Base-by-base conservation (phyloP, 1,140 invertebrate genomes). In the Adoxophyes honmai region DNA sequence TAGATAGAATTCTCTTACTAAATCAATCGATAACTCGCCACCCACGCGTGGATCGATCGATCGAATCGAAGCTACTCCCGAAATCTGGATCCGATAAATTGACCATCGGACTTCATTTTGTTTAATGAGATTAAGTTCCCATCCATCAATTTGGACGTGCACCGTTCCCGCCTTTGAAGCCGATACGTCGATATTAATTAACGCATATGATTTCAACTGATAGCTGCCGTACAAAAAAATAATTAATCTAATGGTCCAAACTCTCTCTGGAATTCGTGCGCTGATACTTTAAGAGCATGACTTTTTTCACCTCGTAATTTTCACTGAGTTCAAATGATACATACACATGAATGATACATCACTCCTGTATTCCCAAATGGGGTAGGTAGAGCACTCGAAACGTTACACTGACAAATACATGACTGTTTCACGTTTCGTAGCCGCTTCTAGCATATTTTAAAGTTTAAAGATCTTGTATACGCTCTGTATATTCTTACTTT, bases 1-100 rank as follows among this genome's bases (percentile, higher is more conserved):
- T 77, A 81, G 81, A 81, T 78, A 70, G 57, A 54, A 59, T 37
- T 56, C 58, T 59, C 56, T 66, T 70, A 70, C 71, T 70, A 38
- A 72, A 66, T 66, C 65, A 68, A 59, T 63, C 60, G 69, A 76
- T 71, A 70, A 61, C 60, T 33, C 8, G 21, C 60, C 60, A 62
- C 60, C 55, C 55, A 58, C 52, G 37, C 33, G 38, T 51, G 38
- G 51, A 51, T 58, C 52, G 55, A 58, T 55, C 28, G 35, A 62
- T 58, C 42, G 48, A 56, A 56, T 38, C 36, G 35, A n/a, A 34
- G 28, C 39, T 34, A 53, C 54, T 53, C 51, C 55, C 51, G 48
- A 53, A 61, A 61, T 57, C 44, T 57, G 33, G 36, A 52, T 13
- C 34, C 52, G 56, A 58, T 58, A 55, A 58, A 58, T 52, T 28